Conservation (phyloP, 2,797 vertebrate species). For the Kryptopterus vitreolus region DNA sequence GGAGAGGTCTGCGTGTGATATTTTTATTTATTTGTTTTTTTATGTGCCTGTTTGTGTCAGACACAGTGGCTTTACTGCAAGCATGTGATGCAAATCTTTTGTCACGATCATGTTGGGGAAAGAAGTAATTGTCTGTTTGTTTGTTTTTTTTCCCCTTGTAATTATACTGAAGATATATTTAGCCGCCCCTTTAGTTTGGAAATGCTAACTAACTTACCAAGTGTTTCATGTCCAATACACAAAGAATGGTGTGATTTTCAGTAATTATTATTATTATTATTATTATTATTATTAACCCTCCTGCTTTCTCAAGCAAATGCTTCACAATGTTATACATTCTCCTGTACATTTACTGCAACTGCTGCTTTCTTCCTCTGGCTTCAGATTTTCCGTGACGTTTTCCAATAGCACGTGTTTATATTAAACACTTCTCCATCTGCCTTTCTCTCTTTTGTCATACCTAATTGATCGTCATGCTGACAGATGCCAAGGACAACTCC, state of each 20-base stretch:
- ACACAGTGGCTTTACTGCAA: background rate
- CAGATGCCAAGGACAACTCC: conserved; percentile 91
- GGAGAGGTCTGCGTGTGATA: background rate
- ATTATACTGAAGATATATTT: conserved; percentile 20
- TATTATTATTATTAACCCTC: conserved; percentile 14
- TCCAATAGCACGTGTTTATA: background rate
- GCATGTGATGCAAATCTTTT: conserved; percentile 10
- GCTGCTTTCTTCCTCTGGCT: conserved; percentile 3
- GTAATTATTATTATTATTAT: no score
- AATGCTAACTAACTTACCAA: conserved; percentile 24
- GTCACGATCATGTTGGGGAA: background rate
- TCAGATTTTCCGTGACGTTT: conserved; percentile 14
- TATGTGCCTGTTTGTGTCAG: background rate
- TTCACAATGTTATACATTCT: conserved; percentile 20
- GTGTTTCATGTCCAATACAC: conserved; percentile 10
- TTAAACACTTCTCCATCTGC: conserved; percentile 18
- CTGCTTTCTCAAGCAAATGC: conserved; percentile 7
- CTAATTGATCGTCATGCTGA: conserved; percentile 34
- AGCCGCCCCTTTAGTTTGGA: background rate
- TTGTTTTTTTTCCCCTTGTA: conserved; percentile 9
- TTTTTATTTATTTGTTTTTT: no score
- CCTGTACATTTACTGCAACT: background rate
- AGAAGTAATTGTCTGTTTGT: conserved; percentile 9
- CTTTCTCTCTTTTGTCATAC: conserved; percentile 29
- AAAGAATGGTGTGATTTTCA: background rate